Base-by-base conservation (phyloP, 2,888 invertebrate genomes). In the Xanthia togata region DNA sequence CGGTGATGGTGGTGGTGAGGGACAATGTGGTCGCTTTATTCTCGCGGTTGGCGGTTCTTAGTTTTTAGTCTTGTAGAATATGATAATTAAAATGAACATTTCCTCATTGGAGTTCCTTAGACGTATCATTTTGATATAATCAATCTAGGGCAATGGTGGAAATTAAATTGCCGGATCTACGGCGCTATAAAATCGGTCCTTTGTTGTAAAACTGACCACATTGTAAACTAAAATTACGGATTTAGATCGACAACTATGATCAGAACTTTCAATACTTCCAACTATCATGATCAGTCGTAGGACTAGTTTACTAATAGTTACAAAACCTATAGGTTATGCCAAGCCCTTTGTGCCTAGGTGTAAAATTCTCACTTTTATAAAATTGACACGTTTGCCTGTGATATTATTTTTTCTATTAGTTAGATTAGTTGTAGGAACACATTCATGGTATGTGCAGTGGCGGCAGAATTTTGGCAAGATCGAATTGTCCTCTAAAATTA, bases 1-100 rank as follows among this genome's bases (percentile, higher is more conserved):
- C 82, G 86, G 90, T 90, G 90, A 74, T 79, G 89, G 86, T 89
- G 88, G 89, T 84, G 90, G 91, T 90, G 90, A 86, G 89, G 88
- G 93, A 90, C 91, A 90, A 91, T 94, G 94, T 94, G 94, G 93
- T 93, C 91, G 90, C 89, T 89, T 87, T 81, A 84, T 87, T 91
- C 75, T 83, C 72, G 85, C 78, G 86, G 86, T 88, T 86, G 87
- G 80, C 79, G 85, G 81, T 86, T 88, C 83, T 87, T 87, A 87
- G 87, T 78, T 87, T 72, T 86, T 91, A 91, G 87, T 87, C 83
- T 82, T 77, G 79, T 83, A 84, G 83, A 84, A 79, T 86, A 87
- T 87, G 76, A 79, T 81, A 81, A 78, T 83, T 88, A 80, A 81
- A 86, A 78, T 70, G 73, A 82, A 73, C 11, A 75, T 86, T 86